A percentile compares a stretch with the other conserved stretches of the same genome.
phyloP scores from a whole-genome alignment of 2,888 invertebrate genomes.

The Charanyca ferruginea region DNA sequence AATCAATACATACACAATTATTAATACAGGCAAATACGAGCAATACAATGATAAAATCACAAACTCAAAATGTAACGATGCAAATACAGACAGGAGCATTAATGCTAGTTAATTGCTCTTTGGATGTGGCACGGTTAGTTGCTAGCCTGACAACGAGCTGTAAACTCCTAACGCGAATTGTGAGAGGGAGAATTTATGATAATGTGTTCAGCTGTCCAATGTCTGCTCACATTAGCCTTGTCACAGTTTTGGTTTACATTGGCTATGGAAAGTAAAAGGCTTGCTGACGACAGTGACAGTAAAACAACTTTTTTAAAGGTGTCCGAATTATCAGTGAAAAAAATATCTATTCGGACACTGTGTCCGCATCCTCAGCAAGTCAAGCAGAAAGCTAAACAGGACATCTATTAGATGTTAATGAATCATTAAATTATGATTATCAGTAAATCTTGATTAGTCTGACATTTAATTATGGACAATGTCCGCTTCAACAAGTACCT shows the following conservation, averaged over 20 bases:
- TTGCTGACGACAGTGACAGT: no score
- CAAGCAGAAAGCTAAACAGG: no score
- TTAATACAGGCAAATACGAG: background rate
- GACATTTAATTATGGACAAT: background rate
- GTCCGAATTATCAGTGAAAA: no score
- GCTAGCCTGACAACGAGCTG: constrained; percentile 41
- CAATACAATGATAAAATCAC: constrained; percentile 30
- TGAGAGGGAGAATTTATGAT: constrained; percentile 40
- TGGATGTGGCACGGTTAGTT: constrained; percentile 28
- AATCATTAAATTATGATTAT: constrained; percentile 31
- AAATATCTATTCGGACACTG: no score
- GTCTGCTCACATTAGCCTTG: constrained; percentile 36
- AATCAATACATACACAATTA: constrained; percentile 6
- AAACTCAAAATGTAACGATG: constrained; percentile 11
- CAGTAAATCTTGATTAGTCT: no score
- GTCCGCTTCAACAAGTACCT: background rate
- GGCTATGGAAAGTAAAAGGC: background rate
- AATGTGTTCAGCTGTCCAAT: constrained; percentile 39
- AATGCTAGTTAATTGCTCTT: constrained; percentile 41
- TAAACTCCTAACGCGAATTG: constrained; percentile 34
- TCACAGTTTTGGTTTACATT: constrained; percentile 32
- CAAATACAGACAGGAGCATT: constrained; percentile 32
- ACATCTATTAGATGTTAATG: constrained; percentile 28
- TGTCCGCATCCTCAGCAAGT: no score
- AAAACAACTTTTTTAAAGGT: no score